Conservation (phyloP, 2,797 vertebrate genomes). For the Gymnodraco acuticeps region DNA sequence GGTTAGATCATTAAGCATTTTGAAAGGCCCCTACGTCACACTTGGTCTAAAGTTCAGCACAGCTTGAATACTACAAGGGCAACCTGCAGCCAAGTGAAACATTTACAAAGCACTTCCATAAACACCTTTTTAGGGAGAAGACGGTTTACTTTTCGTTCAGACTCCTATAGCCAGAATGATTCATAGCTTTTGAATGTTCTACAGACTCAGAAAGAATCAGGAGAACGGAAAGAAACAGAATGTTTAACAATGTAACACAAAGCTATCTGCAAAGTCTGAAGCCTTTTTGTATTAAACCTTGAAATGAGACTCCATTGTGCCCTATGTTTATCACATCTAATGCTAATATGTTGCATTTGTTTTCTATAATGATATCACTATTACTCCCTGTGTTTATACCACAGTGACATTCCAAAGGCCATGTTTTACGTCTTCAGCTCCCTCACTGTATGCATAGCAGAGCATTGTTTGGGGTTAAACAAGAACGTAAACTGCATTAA, state of each 20-base stretch:
- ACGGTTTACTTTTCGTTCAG: background rate
- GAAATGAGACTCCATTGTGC: background rate
- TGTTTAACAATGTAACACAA: too few species aligned
- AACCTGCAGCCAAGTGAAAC: slow-evolving; percentile 43
- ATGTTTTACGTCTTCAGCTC: slow-evolving; percentile 26
- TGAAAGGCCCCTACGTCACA: slow-evolving; percentile 30
- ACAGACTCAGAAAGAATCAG: background rate
- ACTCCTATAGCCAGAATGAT: too few species aligned
- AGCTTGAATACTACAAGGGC: slow-evolving; percentile 13
- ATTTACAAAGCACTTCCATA: slow-evolving; percentile 45
- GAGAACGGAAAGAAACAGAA: background rate
- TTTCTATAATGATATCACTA: slow-evolving; percentile 39
- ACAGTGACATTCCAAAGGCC: slow-evolving; percentile 51
- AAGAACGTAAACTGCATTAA: slow-evolving; percentile 38
- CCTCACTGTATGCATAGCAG: slow-evolving; percentile 37
- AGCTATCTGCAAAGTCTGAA: too few species aligned
- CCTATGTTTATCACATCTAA: background rate
- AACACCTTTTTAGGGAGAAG: background rate
- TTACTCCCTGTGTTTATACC: slow-evolving; percentile 19
- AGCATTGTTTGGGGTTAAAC: slow-evolving; percentile 72
- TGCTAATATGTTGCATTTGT: background rate
- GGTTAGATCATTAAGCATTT: slow-evolving; percentile 69
- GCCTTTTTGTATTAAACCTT: too few species aligned
- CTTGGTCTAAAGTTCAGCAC: slow-evolving; percentile 53
- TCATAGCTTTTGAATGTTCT: background rate